Evolutionary conservation across 2,113 vertebrate species (phyloP), one percentile per base, ranked within the genome.

Genomic region (Polypterus bichir): DNA sequence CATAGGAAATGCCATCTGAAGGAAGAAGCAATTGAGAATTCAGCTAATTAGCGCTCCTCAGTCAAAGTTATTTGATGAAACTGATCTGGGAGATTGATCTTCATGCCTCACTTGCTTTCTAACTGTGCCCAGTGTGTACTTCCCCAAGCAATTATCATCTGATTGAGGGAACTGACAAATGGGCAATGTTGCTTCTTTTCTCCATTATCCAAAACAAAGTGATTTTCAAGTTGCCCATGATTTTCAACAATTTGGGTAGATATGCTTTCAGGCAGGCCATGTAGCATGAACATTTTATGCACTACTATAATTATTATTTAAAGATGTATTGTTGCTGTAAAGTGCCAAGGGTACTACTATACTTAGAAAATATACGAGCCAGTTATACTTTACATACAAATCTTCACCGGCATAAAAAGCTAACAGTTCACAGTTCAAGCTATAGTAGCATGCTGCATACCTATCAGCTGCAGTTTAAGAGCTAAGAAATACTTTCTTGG

Each of bases 51-150:
- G 73, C 71, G 69, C 67, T 64, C 70, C 66, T 76, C 74, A 62
- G 73, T 79, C 80, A 81, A 83, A 81, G 82, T 80, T 72, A 83
- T 81, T 74, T 77, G 76, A 81, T 77, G 77, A 84, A 76, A 76
- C 75, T 83, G 76, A 84, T 81, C 79, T 71, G 74, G 66, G 70
- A 84, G 83, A 83, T 77, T 82, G 76, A 86, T 83, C 76, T 86
- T 86, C 78, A 82, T 77, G 79, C 74, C 82, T 77, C 79, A 87
- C 76, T 81, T 71, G 72, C 77, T 79, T 76, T 74, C 77, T 77
- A 78, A 68, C 61, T 57, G 68, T 79, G 81, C 80, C 74, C 77
- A 47, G 64, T 77, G 80, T 78, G 80, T 80, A 82, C 73, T 74
- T 81, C 78, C 78, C 71, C 56, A 69, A 70, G 69, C 79, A 85